These are phyloP conservation scores for Nyctalus aviator DNA, from an alignment of 2,797 vertebrate species.

Conservation along the genomic window DNA sequence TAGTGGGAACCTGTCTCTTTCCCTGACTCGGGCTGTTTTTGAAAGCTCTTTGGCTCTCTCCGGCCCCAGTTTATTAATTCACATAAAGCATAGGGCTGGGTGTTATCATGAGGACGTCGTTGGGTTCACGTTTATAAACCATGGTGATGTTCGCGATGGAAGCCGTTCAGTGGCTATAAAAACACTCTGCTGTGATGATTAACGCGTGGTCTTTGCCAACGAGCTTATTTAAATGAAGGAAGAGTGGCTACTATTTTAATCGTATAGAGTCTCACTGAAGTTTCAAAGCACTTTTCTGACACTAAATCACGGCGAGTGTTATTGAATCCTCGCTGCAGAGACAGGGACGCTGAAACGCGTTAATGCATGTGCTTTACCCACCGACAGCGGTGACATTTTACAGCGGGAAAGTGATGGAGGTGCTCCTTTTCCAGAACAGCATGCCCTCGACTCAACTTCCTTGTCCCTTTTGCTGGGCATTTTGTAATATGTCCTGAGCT, in stretches of 20 bases:
- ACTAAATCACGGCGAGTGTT: constrained; percentile 28
- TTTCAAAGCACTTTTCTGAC: constrained; percentile 37
- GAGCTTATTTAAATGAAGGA: constrained; percentile 75
- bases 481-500: neutral
- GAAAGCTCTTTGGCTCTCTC: constrained; percentile 24
- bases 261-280: neutral
- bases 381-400: neutral
- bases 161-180: constrained; percentile 69
- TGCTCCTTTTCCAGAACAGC: neutral
- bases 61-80: constrained; percentile 60
- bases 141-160: constrained; percentile 60
- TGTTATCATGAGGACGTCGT: constrained; percentile 54
- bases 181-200: constrained; percentile 67
- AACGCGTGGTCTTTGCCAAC: constrained; percentile 63
- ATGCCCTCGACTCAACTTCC: neutral
- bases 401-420: neutral
- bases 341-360: neutral
- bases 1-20: constrained; percentile 17
- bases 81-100: constrained; percentile 49
- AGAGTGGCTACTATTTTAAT: constrained; percentile 74
- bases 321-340: constrained; percentile 54
- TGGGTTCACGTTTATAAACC: constrained; percentile 71
- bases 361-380: neutral
- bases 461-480: neutral
- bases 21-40: neutral